Percentiles rank a stretch among this genome's conserved stretches.
These are phyloP conservation scores for Rhinichthys klamathensis DNA, from an alignment of 2,113 vertebrate genomes.

Conservation along the genomic window DNA sequence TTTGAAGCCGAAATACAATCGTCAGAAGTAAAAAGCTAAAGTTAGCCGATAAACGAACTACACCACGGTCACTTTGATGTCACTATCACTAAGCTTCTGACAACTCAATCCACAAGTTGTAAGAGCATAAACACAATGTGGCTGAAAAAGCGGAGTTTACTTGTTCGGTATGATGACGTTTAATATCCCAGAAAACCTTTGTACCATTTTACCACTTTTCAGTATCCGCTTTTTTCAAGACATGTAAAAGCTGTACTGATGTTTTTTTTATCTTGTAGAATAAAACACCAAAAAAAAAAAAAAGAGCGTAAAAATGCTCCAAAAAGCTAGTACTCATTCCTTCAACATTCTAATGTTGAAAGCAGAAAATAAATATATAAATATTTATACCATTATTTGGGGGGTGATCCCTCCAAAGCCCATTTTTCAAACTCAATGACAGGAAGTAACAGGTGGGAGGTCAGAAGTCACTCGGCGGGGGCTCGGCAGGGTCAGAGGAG, in stretches of 20 bases:
- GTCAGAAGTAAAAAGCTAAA: no score
- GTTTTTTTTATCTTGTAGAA: neutral
- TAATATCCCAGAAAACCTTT: neutral
- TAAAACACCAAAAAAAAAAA: neutral
- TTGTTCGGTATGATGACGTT: neutral
- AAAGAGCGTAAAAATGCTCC: neutral
- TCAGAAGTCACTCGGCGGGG: conserved; percentile 50
- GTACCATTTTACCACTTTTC: neutral
- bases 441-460: conserved; percentile 37
- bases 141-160: neutral
- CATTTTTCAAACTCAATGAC: conserved; percentile 23
- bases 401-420: neutral
- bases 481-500: conserved; percentile 36
- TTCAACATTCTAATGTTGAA: neutral
- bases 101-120: no score
- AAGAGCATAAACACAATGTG: neutral
- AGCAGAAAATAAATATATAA: neutral
- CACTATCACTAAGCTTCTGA: no score
- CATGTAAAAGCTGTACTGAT: neutral
- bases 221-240: neutral
- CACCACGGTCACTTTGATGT: no score
- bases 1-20: no score
- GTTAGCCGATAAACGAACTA: no score
- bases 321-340: neutral
- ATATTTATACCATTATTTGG: neutral